Conservation (phyloP, 2,888 invertebrate species). For the Cosmia trapezina region DNA sequence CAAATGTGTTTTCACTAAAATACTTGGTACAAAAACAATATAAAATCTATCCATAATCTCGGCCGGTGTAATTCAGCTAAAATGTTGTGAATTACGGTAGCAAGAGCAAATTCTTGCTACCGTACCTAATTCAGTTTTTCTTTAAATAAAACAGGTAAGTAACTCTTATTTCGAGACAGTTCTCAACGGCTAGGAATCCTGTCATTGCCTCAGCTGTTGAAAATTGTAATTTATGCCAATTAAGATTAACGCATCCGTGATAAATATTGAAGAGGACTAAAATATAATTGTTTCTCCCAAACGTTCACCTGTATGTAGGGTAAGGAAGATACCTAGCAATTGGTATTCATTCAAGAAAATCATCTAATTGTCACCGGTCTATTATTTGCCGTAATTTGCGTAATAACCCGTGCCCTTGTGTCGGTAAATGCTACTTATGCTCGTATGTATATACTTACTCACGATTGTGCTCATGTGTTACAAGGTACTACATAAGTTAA, state of each 20-base stretch:
- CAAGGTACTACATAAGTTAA: constrained; percentile 23
- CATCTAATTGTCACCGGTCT: constrained; percentile 81
- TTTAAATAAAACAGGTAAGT: too few relatives aligned
- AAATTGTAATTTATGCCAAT: background rate
- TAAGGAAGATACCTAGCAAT: constrained; percentile 73
- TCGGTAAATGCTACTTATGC: constrained; percentile 68
- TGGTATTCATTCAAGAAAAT: constrained; percentile 79
- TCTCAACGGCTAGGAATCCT: background rate
- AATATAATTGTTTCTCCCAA: constrained; percentile 28
- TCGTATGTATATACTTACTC: constrained; percentile 42
- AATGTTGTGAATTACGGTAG: background rate
- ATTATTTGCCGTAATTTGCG: constrained; percentile 83
- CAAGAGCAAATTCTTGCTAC: background rate
- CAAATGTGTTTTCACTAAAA: background rate
- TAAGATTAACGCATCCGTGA: background rate
- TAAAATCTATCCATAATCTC: background rate
- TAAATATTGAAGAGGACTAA: constrained; percentile 10
- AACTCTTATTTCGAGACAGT: background rate
- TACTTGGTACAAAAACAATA: background rate
- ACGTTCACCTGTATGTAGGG: constrained; percentile 62
- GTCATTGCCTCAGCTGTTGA: background rate
- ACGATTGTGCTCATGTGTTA: constrained; percentile 43
- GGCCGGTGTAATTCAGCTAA: background rate
- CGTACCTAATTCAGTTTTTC: too few relatives aligned
- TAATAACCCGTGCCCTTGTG: constrained; percentile 80